A percentile compares a stretch with the other conserved stretches of the same genome.
Conservation (phyloP, 2,113 vertebrate species). For the Neolamprologus ventralis region DNA sequence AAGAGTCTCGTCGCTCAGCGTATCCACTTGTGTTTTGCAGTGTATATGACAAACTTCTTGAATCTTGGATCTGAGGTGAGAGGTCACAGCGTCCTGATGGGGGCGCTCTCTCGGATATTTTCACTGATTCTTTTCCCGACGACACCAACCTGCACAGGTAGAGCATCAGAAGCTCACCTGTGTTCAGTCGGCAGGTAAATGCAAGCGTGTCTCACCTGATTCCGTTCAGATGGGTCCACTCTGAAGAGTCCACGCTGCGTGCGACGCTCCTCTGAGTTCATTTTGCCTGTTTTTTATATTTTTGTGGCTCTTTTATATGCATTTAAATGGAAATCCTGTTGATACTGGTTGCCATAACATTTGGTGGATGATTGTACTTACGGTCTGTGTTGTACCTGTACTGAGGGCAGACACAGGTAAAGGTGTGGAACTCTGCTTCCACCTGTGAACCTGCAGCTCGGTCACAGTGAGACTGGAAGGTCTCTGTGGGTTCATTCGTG, state of each 20-base stretch:
- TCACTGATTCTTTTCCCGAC: neutral
- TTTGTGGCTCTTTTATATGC: neutral
- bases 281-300: neutral
- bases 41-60: neutral
- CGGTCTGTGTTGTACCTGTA: neutral
- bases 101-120: neutral
- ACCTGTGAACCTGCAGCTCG: neutral
- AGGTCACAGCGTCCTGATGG: neutral
- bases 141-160: neutral
- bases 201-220: neutral
- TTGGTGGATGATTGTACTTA: neutral
- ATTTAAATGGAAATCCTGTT: neutral
- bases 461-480: neutral
- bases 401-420: neutral
- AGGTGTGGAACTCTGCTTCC: neutral
- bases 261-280: neutral
- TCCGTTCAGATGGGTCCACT: fast-evolving
- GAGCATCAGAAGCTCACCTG: neutral
- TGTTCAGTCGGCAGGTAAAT: neutral
- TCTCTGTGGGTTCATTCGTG: neutral
- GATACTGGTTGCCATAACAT: neutral
- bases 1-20: neutral
- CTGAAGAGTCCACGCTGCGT: neutral
- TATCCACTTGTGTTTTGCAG: neutral
- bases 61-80: neutral